Percentiles rank a stretch among this genome's conserved stretches.
These are phyloP conservation scores for Chloromyia formosa DNA, from an alignment of 2,888 invertebrate genomes.

Conservation along the genomic window DNA sequence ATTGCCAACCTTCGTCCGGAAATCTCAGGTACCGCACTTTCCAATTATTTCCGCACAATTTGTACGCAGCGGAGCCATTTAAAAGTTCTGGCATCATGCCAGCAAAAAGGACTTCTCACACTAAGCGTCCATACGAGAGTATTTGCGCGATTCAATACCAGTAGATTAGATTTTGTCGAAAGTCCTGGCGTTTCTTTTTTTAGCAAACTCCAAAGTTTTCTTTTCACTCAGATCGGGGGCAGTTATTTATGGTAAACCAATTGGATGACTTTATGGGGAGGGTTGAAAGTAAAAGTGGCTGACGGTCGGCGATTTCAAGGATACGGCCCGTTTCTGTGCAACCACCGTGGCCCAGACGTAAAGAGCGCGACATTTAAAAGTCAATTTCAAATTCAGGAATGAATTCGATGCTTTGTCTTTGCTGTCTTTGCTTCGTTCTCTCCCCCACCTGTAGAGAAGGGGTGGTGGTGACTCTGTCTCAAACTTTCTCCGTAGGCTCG, in stretches of 20 bases:
- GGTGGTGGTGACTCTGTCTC: no score
- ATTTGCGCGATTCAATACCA: background rate
- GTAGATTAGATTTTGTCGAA: no score
- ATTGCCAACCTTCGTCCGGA: background rate
- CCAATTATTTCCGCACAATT: constrained; percentile 51
- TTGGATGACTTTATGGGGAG: constrained; percentile 40
- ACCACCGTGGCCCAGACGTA: constrained; percentile 1
- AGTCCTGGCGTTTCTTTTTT: background rate
- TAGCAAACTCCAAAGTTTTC: background rate
- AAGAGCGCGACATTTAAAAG: constrained; percentile 36
- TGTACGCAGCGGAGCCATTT: constrained; percentile 46
- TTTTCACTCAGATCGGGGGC: background rate
- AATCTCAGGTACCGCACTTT: constrained; percentile 42
- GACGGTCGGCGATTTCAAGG: no score
- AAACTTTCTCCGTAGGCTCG: constrained; percentile 18
- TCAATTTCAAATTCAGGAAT: constrained; percentile 20
- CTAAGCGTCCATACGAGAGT: background rate
- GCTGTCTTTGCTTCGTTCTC: no score
- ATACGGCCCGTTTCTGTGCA: background rate
- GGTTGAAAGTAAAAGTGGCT: no score
- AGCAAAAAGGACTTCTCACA: background rate
- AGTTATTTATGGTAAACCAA: constrained; percentile 46
- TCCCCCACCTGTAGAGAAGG: no score
- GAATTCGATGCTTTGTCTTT: background rate
- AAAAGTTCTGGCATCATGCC: constrained; percentile 21